A percentile compares a stretch with the other conserved stretches of the same genome.
phyloP scores from a whole-genome alignment of 2,888 invertebrate species.

The Melinaea marsaeus region DNA sequence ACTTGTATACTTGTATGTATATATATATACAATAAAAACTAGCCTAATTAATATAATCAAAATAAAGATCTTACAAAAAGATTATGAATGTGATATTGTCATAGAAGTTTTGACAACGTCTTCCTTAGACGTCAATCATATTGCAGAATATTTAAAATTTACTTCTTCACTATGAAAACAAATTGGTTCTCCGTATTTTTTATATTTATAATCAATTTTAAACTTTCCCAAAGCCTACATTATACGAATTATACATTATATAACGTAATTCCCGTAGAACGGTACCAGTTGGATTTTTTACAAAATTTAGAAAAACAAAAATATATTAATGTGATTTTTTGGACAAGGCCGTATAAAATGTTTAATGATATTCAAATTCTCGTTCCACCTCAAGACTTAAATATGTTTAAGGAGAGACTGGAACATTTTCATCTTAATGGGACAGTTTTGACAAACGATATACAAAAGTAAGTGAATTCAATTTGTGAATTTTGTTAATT shows the following conservation, averaged over 20 bases:
- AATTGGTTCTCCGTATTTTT: constrained; percentile 40
- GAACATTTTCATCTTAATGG: constrained; percentile 45
- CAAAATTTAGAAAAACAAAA: constrained; percentile 48
- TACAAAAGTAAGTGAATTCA: constrained; percentile 47
- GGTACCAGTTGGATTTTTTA: constrained; percentile 53
- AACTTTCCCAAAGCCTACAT: constrained; percentile 38
- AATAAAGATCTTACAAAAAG: too few relatives aligned
- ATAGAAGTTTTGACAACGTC: constrained; percentile 5
- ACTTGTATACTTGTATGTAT: too few relatives aligned
- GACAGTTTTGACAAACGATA: constrained; percentile 37
- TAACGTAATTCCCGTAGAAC: constrained; percentile 39
- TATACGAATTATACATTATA: constrained; percentile 51
- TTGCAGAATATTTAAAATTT: constrained; percentile 15
- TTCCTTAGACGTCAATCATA: constrained; percentile 13
- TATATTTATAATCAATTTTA: constrained; percentile 41
- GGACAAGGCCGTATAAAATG: constrained; percentile 52
- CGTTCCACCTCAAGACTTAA: constrained; percentile 44
- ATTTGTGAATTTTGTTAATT: too few relatives aligned
- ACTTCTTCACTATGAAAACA: constrained; percentile 41
- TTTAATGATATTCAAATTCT: constrained; percentile 50
- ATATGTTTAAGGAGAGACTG: constrained; percentile 47
- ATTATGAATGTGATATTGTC: background rate
- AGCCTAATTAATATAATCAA: too few relatives aligned
- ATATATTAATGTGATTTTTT: constrained; percentile 54
- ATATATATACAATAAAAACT: too few relatives aligned